A percentile compares a stretch with the other conserved stretches of the same genome.
These are phyloP conservation scores for Sebastes steindachneri DNA, from an alignment of 2,797 vertebrate genomes.

Conservation along the genomic window DNA sequence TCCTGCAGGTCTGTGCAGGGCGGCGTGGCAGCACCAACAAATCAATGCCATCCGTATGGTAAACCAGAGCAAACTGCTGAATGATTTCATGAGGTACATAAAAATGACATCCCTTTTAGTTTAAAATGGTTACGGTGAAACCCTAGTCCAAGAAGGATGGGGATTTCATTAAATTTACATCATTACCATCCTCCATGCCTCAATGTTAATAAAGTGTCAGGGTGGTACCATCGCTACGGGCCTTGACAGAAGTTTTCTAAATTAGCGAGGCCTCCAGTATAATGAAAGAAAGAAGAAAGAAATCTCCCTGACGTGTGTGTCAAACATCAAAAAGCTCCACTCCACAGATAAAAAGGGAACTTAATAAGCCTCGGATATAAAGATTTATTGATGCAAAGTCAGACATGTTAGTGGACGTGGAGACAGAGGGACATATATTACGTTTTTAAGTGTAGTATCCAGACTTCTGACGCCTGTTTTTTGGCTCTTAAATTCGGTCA, in stretches of 20 bases:
- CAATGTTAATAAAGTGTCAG: constrained; percentile 48
- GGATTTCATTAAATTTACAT: constrained; percentile 36
- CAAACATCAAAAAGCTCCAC: constrained; percentile 68
- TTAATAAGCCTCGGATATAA: constrained; percentile 62
- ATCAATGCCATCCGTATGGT: constrained; percentile 16
- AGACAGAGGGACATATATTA: constrained; percentile 55
- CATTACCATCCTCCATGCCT: constrained; percentile 27
- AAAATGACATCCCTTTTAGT: constrained; percentile 15
- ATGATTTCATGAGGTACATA: constrained; percentile 1
- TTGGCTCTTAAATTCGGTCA: constrained; percentile 38
- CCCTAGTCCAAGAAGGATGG: constrained; percentile 13
- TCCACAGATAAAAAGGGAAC: constrained; percentile 50
- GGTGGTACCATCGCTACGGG: constrained; percentile 9
- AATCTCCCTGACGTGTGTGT: constrained; percentile 57
- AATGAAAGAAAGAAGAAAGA: constrained; percentile 57
- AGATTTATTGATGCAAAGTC: constrained; percentile 69
- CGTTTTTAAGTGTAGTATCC: constrained; percentile 55
- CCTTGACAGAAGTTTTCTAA: constrained; percentile 67
- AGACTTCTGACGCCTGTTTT: constrained; percentile 48
- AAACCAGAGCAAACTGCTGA: constrained; percentile 27
- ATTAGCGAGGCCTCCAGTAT: constrained; percentile 50
- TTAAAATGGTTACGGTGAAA: constrained; percentile 25
- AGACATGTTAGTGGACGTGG: constrained; percentile 49
- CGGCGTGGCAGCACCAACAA: constrained; percentile 10
- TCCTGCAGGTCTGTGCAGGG: constrained; percentile 12